phyloP scores from a whole-genome alignment of 2,888 invertebrate genomes.

The Ecliptopera silaceata region DNA sequence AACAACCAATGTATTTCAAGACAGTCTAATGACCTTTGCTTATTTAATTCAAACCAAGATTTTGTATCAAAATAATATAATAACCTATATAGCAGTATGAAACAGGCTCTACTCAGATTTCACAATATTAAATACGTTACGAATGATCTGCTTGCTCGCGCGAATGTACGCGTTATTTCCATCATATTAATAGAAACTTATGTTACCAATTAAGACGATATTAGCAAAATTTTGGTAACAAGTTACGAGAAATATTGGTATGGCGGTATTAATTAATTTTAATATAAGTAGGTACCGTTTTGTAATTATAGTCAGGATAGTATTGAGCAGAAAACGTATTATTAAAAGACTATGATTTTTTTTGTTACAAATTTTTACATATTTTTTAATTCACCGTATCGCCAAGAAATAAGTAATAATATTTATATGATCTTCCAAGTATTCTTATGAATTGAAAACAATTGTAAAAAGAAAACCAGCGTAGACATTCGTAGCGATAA shows the following conservation, averaged over 20 bases:
- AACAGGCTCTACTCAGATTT: conserved; percentile 22
- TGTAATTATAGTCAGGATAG: not conserved
- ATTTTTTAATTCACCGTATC: not conserved
- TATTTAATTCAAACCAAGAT: too few relatives aligned
- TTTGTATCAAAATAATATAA: too few relatives aligned
- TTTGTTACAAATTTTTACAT: not conserved
- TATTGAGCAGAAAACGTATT: too few relatives aligned
- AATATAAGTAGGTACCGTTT: conserved; percentile 16
- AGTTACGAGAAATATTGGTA: conserved; percentile 25
- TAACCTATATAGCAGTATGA: conserved; percentile 4
- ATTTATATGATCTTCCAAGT: conserved; percentile 12
- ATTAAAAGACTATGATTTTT: too few relatives aligned
- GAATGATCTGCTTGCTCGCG: conserved; percentile 25
- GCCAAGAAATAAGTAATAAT: conserved; percentile 8
- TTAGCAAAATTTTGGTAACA: conserved; percentile 22
- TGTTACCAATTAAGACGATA: conserved; percentile 29
- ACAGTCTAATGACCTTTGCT: too few relatives aligned
- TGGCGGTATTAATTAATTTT: conserved; percentile 29
- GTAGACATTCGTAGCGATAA: conserved; percentile 17
- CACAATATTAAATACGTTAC: conserved; percentile 19
- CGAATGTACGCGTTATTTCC: conserved; percentile 21
- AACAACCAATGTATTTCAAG: too few relatives aligned
- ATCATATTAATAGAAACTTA: conserved; percentile 29
- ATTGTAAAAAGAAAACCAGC: conserved; percentile 19
- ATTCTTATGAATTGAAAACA: conserved; percentile 21